phyloP scores from a whole-genome alignment of 2,888 invertebrate species.

The Auanema sp. region DNA sequence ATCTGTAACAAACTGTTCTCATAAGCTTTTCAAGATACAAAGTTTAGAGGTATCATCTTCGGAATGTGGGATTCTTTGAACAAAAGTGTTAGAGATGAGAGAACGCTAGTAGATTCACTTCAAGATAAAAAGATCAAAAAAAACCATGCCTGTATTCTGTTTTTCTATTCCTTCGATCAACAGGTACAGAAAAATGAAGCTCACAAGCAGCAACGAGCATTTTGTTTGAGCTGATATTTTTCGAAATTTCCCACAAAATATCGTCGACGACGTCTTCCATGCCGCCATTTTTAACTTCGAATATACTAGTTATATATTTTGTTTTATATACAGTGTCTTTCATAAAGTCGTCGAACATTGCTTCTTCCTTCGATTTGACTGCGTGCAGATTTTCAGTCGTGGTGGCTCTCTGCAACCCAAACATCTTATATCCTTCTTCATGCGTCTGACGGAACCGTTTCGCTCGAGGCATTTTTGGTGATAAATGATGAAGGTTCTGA shows the following conservation, averaged over 20 bases:
- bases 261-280: slow-evolving; percentile 35
- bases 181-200: slow-evolving; percentile 60
- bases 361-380: slow-evolving; percentile 16
- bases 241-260: slow-evolving; percentile 44
- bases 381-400: background rate
- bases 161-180: slow-evolving; percentile 40
- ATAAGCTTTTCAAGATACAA: background rate
- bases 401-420: background rate
- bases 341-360: slow-evolving; percentile 28
- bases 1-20: slow-evolving; percentile 29
- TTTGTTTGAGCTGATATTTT: slow-evolving; percentile 50
- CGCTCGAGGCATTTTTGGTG: too few relatives aligned
- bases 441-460: too few relatives aligned
- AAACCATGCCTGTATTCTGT: slow-evolving; percentile 46
- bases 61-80: background rate
- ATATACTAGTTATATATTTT: slow-evolving; percentile 57
- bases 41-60: background rate
- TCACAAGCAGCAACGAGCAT: slow-evolving; percentile 59
- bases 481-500: too few relatives aligned
- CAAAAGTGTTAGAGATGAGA: background rate
- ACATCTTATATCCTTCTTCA: background rate
- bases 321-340: slow-evolving; percentile 43
- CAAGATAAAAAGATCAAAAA: slow-evolving; percentile 1
- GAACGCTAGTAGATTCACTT: background rate
- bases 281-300: slow-evolving; percentile 48